Evolutionary conservation across 2,888 invertebrate genomes (phyloP).

Genomic region (Heteromyza rotundicornis): DNA sequence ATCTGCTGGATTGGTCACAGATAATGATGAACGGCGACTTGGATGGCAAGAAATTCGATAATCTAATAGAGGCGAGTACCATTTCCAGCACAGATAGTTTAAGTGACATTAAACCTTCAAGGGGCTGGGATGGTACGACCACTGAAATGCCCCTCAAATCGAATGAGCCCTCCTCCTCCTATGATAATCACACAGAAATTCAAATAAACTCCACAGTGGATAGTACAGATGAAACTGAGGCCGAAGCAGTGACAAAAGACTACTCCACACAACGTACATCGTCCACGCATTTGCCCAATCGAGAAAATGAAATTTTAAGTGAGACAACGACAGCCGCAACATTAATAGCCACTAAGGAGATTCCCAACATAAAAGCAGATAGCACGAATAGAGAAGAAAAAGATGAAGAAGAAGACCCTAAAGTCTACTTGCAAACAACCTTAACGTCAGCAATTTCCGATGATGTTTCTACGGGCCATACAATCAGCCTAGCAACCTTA

Average conservation of each 20-base stretch:
- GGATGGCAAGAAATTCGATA: slow-evolving; percentile 13
- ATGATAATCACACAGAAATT: slow-evolving; percentile 42
- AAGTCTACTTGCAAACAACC: no score
- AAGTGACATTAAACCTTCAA: slow-evolving; percentile 16
- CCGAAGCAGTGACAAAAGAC: not conserved
- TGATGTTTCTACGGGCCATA: slow-evolving; percentile 13
- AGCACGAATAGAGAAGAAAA: no score
- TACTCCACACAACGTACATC: not conserved
- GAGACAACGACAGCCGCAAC: not conserved
- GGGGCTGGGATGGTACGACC: not conserved
- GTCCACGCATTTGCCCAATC: not conserved
- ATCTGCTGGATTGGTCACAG: slow-evolving; percentile 54
- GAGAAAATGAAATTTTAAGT: not conserved
- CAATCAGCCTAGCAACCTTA: slow-evolving; percentile 21
- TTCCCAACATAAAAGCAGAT: slow-evolving; percentile 25
- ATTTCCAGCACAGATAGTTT: not conserved
- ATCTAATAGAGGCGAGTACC: not conserved
- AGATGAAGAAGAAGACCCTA: no score
- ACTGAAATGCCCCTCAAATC: not conserved
- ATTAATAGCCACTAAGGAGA: slow-evolving; percentile 24
- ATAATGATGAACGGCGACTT: slow-evolving; percentile 45
- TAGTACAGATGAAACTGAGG: slow-evolving; percentile 39
- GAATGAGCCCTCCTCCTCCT: not conserved
- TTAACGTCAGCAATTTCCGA: no score
- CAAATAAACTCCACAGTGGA: slow-evolving; percentile 41